Base-by-base conservation (phyloP, 2,888 invertebrate species). In the Dicycla oo region DNA sequence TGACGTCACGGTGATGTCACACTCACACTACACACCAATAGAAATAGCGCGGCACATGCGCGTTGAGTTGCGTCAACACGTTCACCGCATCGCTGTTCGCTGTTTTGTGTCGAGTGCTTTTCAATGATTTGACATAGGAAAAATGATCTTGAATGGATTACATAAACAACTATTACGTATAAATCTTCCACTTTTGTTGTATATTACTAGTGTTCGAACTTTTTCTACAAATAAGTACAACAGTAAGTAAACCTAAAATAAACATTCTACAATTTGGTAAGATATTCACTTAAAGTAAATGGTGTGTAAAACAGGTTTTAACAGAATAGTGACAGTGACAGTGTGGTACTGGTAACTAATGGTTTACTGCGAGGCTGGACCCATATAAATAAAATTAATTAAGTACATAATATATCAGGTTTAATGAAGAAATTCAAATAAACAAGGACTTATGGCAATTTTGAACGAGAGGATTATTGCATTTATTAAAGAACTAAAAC, bases 1-100 rank as follows among this genome's bases (percentile, higher is more conserved):
- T 91, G 91, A 94, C 95, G 95, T 95, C 95, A 95, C 87, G 91
- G 91, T 96, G 95, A 95, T 94, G 95, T 96, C 95, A 95, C 92
- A 89, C 89, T 96, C 95, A 95, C 92, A 89, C 89, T 84, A 91
- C 90, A 92, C 92, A 93, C 93, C 93, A 93, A 93, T 93, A 93
- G 92, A 93, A 92, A 93, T 91, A 92, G 90, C 90, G 87, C 89
- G 89, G 93, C 94, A 93, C 94, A 94, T 94, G 95, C 95, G 94
- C 94, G 91, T 91, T 94, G 94, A 93, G 91, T 92, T 94, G 93
- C 93, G 93, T 94, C 94, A 93, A 91, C 91, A 89, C 89, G 88
- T 90, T 90, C 90, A 87, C 88, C 87, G 88, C 86, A 87, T 87
- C 88, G 85, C 85, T 87, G 83, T 87, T 87, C 87, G 84, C 86